Evolutionary conservation across 2,113 vertebrate species (phyloP).

Genomic region (Tychaedon coryphoeus): DNA sequence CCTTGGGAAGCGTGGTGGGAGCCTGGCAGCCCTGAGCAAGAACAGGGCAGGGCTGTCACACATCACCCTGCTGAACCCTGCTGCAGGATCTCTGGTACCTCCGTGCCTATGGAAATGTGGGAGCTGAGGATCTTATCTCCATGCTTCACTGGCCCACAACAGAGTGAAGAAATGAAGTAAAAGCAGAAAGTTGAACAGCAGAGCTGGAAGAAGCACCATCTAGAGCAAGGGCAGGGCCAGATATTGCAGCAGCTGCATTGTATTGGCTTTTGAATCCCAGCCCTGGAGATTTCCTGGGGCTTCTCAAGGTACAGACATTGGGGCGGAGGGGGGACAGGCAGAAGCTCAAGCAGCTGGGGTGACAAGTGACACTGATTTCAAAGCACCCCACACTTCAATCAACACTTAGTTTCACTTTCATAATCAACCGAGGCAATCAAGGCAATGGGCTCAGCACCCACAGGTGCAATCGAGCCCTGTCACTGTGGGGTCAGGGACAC

Average conservation of each 20-base stretch:
- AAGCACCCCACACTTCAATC: not conserved
- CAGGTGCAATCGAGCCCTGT: not conserved
- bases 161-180: not conserved
- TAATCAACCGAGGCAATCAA: not conserved
- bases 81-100: not conserved
- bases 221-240: not conserved
- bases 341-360: not conserved
- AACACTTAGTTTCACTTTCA: not conserved
- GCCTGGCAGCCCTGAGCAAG: rapidly evolving
- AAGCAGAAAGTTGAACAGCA: not conserved
- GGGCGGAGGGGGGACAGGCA: not conserved
- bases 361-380: not conserved
- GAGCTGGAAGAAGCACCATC: not conserved
- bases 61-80: not conserved
- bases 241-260: not conserved
- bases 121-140: not conserved
- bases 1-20: not conserved
- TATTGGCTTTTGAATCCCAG: not conserved
- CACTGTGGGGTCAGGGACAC: rapidly evolving
- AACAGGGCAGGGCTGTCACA: not conserved
- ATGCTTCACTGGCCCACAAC: not conserved
- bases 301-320: not conserved
- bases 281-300: not conserved
- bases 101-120: rapidly evolving
- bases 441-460: not conserved